These are phyloP conservation scores for Nesospiza acunhae DNA, from an alignment of 2,113 vertebrate species.

Conservation along the genomic window DNA sequence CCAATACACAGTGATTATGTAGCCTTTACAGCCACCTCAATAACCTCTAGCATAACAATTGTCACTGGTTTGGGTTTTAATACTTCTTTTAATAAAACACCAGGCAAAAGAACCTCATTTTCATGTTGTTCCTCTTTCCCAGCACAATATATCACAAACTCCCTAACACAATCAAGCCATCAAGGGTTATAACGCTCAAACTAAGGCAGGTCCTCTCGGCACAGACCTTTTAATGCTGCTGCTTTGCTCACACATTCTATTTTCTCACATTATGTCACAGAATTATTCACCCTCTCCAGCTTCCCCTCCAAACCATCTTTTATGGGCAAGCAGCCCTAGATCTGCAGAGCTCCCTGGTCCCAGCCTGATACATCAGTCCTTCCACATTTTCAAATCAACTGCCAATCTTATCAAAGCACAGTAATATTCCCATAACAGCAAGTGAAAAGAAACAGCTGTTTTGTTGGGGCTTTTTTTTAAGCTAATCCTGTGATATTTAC, in stretches of 20 bases:
- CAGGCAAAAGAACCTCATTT: neutral
- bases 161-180: neutral
- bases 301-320: neutral
- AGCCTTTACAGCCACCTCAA: neutral
- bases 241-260: neutral
- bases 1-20: rapidly evolving
- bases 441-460: neutral
- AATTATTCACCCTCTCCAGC: neutral
- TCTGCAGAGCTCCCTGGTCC: neutral
- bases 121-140: neutral
- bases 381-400: neutral
- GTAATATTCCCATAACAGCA: neutral
- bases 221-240: neutral
- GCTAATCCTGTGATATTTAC: neutral
- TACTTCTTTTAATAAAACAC: neutral
- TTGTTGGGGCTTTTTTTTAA: rapidly evolving
- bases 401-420: neutral
- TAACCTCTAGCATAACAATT: neutral
- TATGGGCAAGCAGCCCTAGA: neutral
- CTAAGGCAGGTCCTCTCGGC: neutral
- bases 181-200: neutral
- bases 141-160: neutral
- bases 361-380: neutral
- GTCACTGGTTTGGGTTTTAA: neutral
- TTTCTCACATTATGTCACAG: neutral